Conservation (phyloP, 1,140 invertebrate genomes). For the Brachystomella parvula region DNA sequence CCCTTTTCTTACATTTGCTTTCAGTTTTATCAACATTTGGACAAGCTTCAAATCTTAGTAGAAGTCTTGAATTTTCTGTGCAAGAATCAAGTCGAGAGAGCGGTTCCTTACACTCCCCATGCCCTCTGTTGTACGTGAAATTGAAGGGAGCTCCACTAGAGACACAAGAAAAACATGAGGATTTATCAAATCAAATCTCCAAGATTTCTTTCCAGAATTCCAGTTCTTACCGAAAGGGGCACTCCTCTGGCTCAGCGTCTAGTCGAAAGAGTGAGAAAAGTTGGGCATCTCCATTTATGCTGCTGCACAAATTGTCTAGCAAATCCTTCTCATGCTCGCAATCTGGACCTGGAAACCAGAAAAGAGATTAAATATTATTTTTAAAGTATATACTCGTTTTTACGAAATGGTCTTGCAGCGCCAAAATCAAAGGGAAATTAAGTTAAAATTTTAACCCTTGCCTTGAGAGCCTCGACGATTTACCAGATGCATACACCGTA, state of each 20-base stretch:
- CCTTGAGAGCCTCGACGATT: no score
- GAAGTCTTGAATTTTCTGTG: constrained; percentile 35
- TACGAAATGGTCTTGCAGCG: no score
- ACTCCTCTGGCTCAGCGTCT: constrained; percentile 35
- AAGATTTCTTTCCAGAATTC: no score
- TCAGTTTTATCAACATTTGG: constrained; percentile 39
- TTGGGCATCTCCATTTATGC: constrained; percentile 40
- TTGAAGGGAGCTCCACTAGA: constrained; percentile 57
- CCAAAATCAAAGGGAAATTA: no score
- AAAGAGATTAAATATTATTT: neutral
- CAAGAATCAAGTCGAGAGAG: constrained; percentile 38
- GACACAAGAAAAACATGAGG: constrained; percentile 19
- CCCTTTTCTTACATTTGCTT: constrained; percentile 37
- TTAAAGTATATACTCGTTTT: neutral
- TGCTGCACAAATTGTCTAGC: constrained; percentile 38
- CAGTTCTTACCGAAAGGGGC: constrained; percentile 35
- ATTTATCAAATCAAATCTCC: constrained; percentile 8
- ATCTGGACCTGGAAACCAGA: constrained; percentile 13
- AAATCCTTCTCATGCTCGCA: constrained; percentile 33
- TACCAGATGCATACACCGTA: no score
- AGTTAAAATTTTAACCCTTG: no score
- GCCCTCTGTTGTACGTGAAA: constrained; percentile 62
- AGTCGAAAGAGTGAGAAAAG: constrained; percentile 41
- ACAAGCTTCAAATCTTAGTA: constrained; percentile 39
- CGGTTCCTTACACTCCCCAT: constrained; percentile 38